Base-by-base conservation (phyloP, 2,888 invertebrate genomes). In the Meiosimyza platycephala region DNA sequence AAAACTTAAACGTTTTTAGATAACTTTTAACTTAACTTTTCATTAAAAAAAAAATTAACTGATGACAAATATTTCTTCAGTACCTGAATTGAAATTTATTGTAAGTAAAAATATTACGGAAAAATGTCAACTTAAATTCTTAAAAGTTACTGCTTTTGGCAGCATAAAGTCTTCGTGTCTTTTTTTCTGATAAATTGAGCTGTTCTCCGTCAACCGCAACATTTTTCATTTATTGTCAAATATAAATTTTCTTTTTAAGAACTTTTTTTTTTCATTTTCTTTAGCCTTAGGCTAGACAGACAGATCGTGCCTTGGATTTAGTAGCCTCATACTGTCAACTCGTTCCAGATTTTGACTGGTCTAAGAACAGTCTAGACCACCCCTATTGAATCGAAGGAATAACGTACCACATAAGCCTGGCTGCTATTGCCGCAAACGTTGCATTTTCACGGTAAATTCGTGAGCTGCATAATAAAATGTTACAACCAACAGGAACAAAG, bases 171-270 rank as follows among this genome's bases (percentile, higher is more conserved):
- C 1, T 1, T 40, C 9, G 0, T 40, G 40, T 1, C 4, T 40
- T 40, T 9, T n/a, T 9, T 40, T 6, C 40, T 9, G 9, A 9
- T 40, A 40, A 6, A 40, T 40, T 40, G 22, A 62, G 33, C 40
- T 62, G 6, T 62, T 40, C 9, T 40, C 9, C 40, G 2, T 40
- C 40, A 40, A 40, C 63, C 48, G 40, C 52, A 64, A 78, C 80
- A 82, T 83, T 83, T 82, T 82, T 83, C 82, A 83, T 82, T 82
- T 79, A 82, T 80, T 81, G 82, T 81, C 81, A 79, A 80, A 82
- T 82, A 80, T 51, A n/a, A n/a, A 69, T n/a, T 63, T 63, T 40
- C 40, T 40, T 40, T 40, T 40, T 9, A 6, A 40, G 6, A 13
- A 48, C 50, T 11, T 18, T 63, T 9, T 48, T 48, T 12, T n/a